These are phyloP conservation scores for Toxostoma redivivum DNA, from an alignment of 2,113 vertebrate species.

Conservation along the genomic window DNA sequence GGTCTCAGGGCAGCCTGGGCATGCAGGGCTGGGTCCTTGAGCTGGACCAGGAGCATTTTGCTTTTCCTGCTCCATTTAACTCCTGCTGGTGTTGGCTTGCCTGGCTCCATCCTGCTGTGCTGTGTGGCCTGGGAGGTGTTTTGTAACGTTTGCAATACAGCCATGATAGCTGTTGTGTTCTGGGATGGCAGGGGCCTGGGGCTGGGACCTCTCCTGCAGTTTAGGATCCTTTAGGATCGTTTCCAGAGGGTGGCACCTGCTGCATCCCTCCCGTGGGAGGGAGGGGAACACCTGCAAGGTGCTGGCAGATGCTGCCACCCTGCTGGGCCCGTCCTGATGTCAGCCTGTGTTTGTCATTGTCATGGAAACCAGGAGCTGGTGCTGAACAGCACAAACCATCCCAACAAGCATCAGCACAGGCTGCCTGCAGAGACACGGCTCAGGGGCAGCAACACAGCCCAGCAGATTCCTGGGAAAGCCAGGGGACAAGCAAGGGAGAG, in stretches of 20 bases:
- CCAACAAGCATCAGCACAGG: not conserved
- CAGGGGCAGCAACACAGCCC: not conserved
- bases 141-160: rapidly evolving
- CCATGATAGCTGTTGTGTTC: rapidly evolving
- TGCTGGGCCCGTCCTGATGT: not conserved
- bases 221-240: not conserved
- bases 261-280: rapidly evolving
- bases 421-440: not conserved
- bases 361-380: not conserved
- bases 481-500: not conserved
- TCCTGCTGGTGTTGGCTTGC: not conserved
- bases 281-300: not conserved
- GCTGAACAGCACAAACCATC: not conserved
- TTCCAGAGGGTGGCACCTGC: rapidly evolving
- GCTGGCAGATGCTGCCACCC: not conserved
- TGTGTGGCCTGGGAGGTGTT: not conserved
- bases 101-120: not conserved
- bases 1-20: not conserved
- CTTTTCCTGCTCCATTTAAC: not conserved
- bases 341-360: not conserved
- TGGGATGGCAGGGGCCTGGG: not conserved
- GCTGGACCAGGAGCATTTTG: not conserved
- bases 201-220: not conserved
- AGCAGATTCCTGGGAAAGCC: not conserved
- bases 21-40: not conserved